Evolutionary conservation across 2,113 vertebrate genomes (phyloP).

Genomic region (Corythornis vintsioides): DNA sequence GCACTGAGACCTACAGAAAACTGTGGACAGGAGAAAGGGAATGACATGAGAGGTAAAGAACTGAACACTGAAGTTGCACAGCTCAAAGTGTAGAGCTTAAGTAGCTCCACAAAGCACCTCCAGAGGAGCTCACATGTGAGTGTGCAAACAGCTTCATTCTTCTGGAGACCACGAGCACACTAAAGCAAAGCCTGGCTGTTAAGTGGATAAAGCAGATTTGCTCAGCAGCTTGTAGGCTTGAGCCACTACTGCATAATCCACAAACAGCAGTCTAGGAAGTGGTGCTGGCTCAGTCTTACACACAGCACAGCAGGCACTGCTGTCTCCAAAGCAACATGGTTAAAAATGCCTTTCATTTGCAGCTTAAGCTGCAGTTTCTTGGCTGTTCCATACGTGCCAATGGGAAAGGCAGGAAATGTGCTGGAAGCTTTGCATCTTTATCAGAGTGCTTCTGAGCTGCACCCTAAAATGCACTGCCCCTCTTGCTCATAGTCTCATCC

Average conservation of each 20-base stretch:
- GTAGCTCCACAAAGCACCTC: rapidly evolving
- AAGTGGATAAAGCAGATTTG: slow-evolving; percentile 23
- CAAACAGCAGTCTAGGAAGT: background rate
- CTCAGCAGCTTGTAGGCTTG: background rate
- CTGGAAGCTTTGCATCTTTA: background rate
- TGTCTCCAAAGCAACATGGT: background rate
- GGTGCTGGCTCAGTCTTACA: background rate
- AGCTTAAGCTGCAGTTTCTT: background rate
- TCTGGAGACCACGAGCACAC: rapidly evolving
- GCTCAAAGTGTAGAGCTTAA: background rate
- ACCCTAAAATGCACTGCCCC: background rate
- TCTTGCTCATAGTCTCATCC: background rate
- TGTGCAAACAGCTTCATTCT: background rate
- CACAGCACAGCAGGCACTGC: background rate
- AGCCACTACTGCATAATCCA: background rate
- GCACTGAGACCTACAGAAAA: background rate
- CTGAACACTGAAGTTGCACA: background rate
- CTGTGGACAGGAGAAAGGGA: background rate
- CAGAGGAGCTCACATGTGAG: background rate
- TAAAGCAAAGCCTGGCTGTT: background rate
- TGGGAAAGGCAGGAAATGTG: background rate
- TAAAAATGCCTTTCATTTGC: background rate
- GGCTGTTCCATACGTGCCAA: background rate
- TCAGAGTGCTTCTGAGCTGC: background rate
- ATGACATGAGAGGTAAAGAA: background rate